These are phyloP conservation scores for Agapornis roseicollis DNA, from an alignment of 2,113 vertebrate genomes.

Conservation along the genomic window DNA sequence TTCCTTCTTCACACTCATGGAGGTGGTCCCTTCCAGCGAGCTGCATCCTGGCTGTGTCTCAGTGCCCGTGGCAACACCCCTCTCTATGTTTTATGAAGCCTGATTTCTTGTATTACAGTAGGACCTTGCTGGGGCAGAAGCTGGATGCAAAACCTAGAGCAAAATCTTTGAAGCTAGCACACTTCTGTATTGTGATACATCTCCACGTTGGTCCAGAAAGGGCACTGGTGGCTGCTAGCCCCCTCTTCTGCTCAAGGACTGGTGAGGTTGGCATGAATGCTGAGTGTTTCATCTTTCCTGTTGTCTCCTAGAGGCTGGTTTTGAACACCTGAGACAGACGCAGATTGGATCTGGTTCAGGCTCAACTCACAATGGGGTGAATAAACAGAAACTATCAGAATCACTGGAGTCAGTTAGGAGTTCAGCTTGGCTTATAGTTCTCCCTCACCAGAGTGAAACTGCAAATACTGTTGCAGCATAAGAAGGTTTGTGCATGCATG, in stretches of 20 bases:
- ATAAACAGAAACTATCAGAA: neutral
- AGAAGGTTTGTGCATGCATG: accelerated
- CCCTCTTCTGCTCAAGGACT: neutral
- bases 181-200: neutral
- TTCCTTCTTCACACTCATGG: neutral
- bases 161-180: neutral
- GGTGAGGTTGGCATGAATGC: neutral
- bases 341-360: neutral
- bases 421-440: neutral
- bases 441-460: neutral
- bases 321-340: neutral
- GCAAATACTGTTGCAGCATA: neutral
- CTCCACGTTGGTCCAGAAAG: neutral
- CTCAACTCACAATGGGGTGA: neutral
- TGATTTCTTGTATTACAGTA: neutral
- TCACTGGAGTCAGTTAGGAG: neutral
- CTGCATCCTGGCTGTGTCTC: neutral
- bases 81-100: neutral
- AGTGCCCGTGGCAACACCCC: neutral
- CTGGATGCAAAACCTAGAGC: neutral
- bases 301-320: neutral
- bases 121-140: neutral
- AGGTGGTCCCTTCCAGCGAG: neutral
- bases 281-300: neutral
- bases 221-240: neutral